Percentiles rank a stretch among this genome's conserved stretches.
These are phyloP conservation scores for Paedocypris sp. DNA, from an alignment of 2,113 vertebrate genomes.

Conservation along the genomic window DNA sequence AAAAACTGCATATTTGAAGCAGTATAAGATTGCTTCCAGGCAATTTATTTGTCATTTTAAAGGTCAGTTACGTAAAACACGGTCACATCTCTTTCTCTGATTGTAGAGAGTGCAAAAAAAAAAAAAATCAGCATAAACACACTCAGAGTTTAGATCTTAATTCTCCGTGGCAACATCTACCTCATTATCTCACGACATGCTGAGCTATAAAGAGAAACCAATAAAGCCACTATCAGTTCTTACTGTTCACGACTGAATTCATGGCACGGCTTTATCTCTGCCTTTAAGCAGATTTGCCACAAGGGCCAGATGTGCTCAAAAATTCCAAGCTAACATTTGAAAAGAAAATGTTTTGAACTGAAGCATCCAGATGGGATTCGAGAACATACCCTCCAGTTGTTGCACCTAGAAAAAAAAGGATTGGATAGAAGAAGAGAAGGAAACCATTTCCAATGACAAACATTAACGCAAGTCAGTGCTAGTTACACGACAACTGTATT, in stretches of 20 bases:
- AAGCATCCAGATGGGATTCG: conserved; percentile 14
- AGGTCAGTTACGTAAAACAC: neutral
- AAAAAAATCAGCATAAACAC: conserved; percentile 10
- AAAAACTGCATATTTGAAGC: neutral
- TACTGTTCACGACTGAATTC: neutral
- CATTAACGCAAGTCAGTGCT: conserved; percentile 20
- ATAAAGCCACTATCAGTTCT: conserved; percentile 7
- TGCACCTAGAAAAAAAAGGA: neutral
- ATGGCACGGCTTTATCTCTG: neutral
- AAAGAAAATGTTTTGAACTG: neutral
- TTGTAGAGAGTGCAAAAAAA: neutral
- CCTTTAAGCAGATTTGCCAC: neutral
- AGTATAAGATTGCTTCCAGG: neutral
- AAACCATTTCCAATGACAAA: neutral
- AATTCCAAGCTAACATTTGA: neutral
- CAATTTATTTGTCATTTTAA: neutral
- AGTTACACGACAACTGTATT: conserved; percentile 23
- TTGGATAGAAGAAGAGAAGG: neutral
- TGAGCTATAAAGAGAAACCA: conserved; percentile 13
- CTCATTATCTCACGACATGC: conserved; percentile 1
- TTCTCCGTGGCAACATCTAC: conserved; percentile 21
- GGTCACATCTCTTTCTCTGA: neutral
- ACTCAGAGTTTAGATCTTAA: conserved; percentile 11
- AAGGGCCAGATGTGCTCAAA: neutral
- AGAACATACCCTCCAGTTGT: neutral